phyloP scores from a whole-genome alignment of 1,140 invertebrate genomes.

The Gonatopus flavifemur region DNA sequence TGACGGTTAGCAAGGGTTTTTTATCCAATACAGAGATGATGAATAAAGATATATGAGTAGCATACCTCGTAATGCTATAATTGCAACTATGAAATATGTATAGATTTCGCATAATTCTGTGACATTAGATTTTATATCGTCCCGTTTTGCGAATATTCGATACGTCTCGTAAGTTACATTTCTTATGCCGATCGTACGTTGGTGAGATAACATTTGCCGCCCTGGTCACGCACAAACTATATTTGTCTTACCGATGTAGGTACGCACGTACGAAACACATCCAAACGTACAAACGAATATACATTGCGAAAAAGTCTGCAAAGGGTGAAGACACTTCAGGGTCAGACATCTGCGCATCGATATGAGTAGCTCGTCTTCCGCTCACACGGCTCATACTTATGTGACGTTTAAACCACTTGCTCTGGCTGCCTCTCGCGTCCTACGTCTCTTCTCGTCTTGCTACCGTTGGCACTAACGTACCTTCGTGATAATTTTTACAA shows the following conservation, averaged over 20 bases:
- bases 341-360: slow-evolving; percentile 50
- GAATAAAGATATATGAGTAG: too few species aligned
- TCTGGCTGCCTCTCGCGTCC: slow-evolving; percentile 6
- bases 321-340: slow-evolving; percentile 44
- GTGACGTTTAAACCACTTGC: slow-evolving; percentile 43
- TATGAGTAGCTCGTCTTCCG: slow-evolving; percentile 44
- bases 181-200: slow-evolving; percentile 22
- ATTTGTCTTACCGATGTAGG: slow-evolving; percentile 34
- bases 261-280: slow-evolving; percentile 3
- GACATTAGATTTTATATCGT: too few species aligned
- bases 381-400: slow-evolving; percentile 36
- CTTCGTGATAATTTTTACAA: slow-evolving; percentile 22
- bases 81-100: too few species aligned
- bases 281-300: background rate
- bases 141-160: slow-evolving; percentile 1
- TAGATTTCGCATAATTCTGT: too few species aligned
- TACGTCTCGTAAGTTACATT: slow-evolving; percentile 15
- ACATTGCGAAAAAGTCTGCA: slow-evolving; percentile 4
- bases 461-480: slow-evolving; percentile 11
- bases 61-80: too few species aligned
- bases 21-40: too few species aligned
- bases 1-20: too few species aligned
- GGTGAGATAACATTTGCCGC: slow-evolving; percentile 31
- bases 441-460: background rate
- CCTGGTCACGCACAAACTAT: slow-evolving; percentile 46